phyloP scores from a whole-genome alignment of 2,797 vertebrate species.

The Pangasius sanitwongsei region DNA sequence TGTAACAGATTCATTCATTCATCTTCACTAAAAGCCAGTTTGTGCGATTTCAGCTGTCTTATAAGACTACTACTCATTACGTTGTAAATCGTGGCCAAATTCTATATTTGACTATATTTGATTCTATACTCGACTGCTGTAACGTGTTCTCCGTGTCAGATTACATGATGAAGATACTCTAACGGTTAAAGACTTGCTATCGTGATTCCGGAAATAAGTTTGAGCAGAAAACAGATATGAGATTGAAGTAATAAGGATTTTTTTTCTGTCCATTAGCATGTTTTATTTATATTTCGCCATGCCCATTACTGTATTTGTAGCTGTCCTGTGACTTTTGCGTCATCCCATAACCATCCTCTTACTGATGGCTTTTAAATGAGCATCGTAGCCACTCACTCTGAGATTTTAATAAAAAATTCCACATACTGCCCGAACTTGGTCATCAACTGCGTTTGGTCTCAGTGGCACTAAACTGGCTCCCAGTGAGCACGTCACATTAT shows the following conservation, averaged over 20 bases:
- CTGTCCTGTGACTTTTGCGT: background rate
- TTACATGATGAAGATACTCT: background rate
- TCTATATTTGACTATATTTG: too few species aligned
- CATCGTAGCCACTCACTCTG: background rate
- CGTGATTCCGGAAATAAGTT: background rate
- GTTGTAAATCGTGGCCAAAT: too few species aligned
- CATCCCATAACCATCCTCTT: background rate
- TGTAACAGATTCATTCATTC: background rate
- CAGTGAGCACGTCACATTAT: background rate
- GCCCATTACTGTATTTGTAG: too few species aligned
- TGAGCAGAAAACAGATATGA: background rate
- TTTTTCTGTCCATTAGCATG: background rate
- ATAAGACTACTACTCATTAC: background rate
- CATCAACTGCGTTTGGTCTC: background rate
- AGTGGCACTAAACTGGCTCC: background rate
- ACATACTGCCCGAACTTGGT: background rate
- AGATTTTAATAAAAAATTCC: background rate
- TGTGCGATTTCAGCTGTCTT: conserved; percentile 7
- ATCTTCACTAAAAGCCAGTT: background rate
- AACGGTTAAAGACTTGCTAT: background rate
- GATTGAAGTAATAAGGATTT: background rate
- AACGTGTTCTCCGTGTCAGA: background rate
- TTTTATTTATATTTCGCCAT: background rate
- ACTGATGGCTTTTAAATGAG: background rate
- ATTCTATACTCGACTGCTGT: background rate